A percentile compares a stretch with the other conserved stretches of the same genome.
These are phyloP conservation scores for Urocyon cinereoargenteus DNA, from an alignment of 2,797 vertebrate species.

Conservation along the genomic window DNA sequence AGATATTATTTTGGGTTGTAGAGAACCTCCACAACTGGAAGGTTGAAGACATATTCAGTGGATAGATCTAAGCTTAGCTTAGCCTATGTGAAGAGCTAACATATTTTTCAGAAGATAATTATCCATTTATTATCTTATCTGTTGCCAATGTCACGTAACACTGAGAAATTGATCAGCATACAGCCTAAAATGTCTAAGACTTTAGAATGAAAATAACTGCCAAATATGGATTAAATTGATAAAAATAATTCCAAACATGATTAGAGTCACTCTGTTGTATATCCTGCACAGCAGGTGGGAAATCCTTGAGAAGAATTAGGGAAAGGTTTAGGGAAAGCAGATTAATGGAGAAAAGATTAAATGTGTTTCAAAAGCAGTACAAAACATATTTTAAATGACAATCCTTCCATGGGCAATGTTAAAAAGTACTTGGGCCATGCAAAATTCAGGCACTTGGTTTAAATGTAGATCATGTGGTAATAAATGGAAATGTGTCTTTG, in stretches of 20 bases:
- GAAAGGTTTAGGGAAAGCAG: slow-evolving; percentile 89
- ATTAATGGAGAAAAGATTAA: slow-evolving; percentile 89
- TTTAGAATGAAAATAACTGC: slow-evolving; percentile 84
- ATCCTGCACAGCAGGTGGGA: slow-evolving; percentile 87
- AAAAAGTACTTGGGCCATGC: slow-evolving; percentile 77
- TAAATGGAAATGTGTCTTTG: slow-evolving; percentile 75
- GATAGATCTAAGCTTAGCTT: slow-evolving; percentile 77
- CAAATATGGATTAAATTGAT: slow-evolving; percentile 89
- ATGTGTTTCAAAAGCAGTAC: slow-evolving; percentile 87
- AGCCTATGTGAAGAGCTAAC: slow-evolving; percentile 72
- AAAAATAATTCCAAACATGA: slow-evolving; percentile 89
- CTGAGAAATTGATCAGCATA: slow-evolving; percentile 80
- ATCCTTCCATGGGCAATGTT: slow-evolving; percentile 81
- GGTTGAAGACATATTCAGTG: slow-evolving; percentile 73
- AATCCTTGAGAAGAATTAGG: slow-evolving; percentile 89
- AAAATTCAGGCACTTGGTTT: slow-evolving; percentile 81
- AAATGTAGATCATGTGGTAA: slow-evolving; percentile 62
- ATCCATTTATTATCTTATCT: slow-evolving; percentile 83
- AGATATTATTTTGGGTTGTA: slow-evolving; percentile 16
- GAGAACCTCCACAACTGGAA: slow-evolving; percentile 51
- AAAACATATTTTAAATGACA: slow-evolving; percentile 88
- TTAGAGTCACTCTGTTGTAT: slow-evolving; percentile 87
- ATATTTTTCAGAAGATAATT: slow-evolving; percentile 84
- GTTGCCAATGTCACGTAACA: slow-evolving; percentile 77
- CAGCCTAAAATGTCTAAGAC: slow-evolving; percentile 78